These are phyloP conservation scores for Mastacembelus armatus DNA, from an alignment of 2,797 vertebrate genomes.

Conservation along the genomic window DNA sequence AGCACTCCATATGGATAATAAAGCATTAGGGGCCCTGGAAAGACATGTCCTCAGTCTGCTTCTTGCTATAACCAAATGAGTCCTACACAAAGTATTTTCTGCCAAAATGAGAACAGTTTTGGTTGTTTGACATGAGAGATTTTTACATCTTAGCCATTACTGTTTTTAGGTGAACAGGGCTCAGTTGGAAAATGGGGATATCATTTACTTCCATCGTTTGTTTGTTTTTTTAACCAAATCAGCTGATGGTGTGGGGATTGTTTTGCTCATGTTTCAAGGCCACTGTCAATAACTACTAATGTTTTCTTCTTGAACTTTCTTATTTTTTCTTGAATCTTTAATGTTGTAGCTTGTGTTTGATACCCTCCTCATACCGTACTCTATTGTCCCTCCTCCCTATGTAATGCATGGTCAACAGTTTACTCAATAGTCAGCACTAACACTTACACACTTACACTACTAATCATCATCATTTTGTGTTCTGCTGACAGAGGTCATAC, in stretches of 20 bases:
- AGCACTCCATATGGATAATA: background rate
- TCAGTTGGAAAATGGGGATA: background rate
- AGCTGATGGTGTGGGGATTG: background rate
- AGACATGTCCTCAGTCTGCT: background rate
- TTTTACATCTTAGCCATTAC: background rate
- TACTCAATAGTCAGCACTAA: too few relatives aligned
- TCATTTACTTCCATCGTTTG: background rate
- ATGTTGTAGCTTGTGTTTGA: too few relatives aligned
- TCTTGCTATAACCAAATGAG: background rate
- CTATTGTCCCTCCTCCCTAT: too few relatives aligned
- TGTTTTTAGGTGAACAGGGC: background rate
- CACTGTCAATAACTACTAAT: background rate
- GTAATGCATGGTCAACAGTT: too few relatives aligned
- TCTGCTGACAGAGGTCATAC: too few relatives aligned
- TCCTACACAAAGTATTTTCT: background rate
- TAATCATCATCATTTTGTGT: too few relatives aligned
- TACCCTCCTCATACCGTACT: too few relatives aligned
- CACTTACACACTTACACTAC: too few relatives aligned
- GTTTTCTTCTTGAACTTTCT: too few relatives aligned
- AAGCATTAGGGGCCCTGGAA: background rate
- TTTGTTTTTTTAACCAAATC: background rate
- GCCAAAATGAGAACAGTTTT: background rate
- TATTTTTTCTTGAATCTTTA: too few relatives aligned
- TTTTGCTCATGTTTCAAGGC: conserved; percentile 1
- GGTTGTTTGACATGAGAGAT: background rate